Base-by-base conservation (phyloP, 2,888 invertebrate species). In the Automeris io region DNA sequence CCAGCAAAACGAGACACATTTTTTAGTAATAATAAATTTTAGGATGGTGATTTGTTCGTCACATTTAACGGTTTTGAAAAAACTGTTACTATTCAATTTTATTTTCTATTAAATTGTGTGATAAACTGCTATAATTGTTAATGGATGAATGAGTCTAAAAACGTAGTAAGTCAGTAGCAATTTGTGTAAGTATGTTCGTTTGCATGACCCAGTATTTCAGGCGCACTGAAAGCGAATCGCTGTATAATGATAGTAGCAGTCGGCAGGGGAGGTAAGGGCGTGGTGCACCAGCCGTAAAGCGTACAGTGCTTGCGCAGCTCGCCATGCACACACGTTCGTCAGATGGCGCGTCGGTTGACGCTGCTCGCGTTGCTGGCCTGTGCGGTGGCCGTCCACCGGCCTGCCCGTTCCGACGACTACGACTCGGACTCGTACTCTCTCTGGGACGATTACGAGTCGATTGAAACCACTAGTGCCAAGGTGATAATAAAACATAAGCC, bases 331-430 rank as follows among this genome's bases (percentile, higher is more conserved):
- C 79, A 82, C 85, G 75, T 66, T 62, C 70, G 68, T 61, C 78
- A 63, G 76, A 86, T 85, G 85, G 82, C 82, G 85, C 85, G 81
- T 79, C 82, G 80, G 76, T 72, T 81, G 83, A 75, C 82, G 86
- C 85, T 82, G 80, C 80, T 78, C 49, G 78, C 66, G 74, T 69
- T 80, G 57, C 69, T 77, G 70, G 79, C 70, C 61, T 75, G 71
- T 66, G 71, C 73, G 68, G 71, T 57, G 51, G 65, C 73, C 46
- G 57, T 61, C 44, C 68, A 63, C 60, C 68, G 69, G 56, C 61
- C 57, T 48, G 58, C 53, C 24, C 46, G 40, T 39, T 46, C 61
- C 42, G 45, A 57, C 33, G 68, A 71, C 43, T 69, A 74, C 5
- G 70, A 76, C 22, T 70, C 79, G 31, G 51, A 82, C 42, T 68